Evolutionary conservation across 1,140 invertebrate species (phyloP).

Genomic region (Zaprionus africanus): DNA sequence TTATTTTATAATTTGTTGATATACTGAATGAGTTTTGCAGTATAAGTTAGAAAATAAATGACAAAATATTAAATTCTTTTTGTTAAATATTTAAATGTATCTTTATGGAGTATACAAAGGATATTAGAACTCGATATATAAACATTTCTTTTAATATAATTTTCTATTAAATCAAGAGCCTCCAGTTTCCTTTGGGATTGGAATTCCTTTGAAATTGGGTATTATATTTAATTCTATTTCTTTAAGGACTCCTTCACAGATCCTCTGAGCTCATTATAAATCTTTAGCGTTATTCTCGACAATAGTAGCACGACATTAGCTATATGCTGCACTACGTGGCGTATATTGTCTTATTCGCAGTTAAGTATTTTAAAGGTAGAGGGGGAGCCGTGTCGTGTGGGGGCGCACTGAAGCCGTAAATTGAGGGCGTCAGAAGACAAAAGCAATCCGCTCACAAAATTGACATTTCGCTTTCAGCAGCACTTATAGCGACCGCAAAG

Average conservation of each 20-base stretch:
- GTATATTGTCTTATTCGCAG: not conserved
- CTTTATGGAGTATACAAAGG: too few relatives aligned
- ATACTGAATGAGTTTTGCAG: too few relatives aligned
- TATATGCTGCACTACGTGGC: not conserved
- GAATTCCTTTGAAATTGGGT: too few relatives aligned
- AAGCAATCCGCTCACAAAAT: conserved; percentile 73
- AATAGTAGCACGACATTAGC: not conserved
- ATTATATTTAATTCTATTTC: too few relatives aligned
- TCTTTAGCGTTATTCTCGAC: not conserved
- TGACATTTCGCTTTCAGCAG: conserved; percentile 78
- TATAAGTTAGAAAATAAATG: too few relatives aligned
- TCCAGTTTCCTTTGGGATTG: too few relatives aligned
- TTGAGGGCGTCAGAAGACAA: conserved; percentile 77
- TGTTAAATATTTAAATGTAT: too few relatives aligned
- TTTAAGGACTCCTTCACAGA: not conserved
- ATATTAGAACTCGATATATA: too few relatives aligned
- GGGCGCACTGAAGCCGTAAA: conserved; percentile 49
- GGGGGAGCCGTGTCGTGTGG: conserved; percentile 31
- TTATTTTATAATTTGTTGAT: too few relatives aligned
- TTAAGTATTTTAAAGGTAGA: not conserved
- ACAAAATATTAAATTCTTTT: too few relatives aligned
- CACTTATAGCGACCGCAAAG: conserved; percentile 25
- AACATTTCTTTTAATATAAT: too few relatives aligned
- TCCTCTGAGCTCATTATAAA: not conserved
- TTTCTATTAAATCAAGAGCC: too few relatives aligned